Conservation (phyloP, 2,888 invertebrate species). For the Agriopis marginaria region DNA sequence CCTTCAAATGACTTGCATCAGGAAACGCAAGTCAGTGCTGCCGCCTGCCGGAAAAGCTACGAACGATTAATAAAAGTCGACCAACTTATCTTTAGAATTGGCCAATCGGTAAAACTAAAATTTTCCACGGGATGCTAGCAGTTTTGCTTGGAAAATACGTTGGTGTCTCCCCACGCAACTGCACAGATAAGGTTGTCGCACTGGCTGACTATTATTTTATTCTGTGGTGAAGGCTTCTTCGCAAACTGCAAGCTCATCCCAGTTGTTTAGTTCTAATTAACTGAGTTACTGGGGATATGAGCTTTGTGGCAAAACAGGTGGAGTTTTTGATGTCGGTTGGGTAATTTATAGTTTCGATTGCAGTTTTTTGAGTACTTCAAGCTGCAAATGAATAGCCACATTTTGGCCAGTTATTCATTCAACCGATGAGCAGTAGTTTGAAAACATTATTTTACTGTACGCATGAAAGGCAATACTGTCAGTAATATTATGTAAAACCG, state of each 20-base stretch:
- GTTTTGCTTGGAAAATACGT: not conserved
- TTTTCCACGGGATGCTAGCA: not conserved
- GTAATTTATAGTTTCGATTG: not conserved
- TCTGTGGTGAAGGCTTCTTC: conserved; percentile 29
- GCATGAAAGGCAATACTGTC: no score
- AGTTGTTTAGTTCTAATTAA: conserved; percentile 54
- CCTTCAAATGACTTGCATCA: conserved; percentile 67
- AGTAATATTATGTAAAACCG: no score
- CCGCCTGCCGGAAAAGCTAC: conserved; percentile 59
- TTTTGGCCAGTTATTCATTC: no score
- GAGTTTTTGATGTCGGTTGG: conserved; percentile 9
- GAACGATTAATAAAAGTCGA: conserved; percentile 77
- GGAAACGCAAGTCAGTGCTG: conserved; percentile 68
- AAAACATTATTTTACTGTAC: no score
- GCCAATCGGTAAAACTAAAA: not conserved
- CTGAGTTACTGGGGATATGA: conserved; percentile 50
- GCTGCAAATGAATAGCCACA: not conserved
- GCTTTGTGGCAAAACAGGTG: conserved; percentile 29
- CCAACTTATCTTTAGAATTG: not conserved
- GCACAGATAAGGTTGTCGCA: not conserved
- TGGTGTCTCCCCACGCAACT: not conserved
- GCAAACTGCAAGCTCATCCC: conserved; percentile 57
- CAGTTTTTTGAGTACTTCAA: not conserved
- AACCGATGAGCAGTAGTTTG: no score
- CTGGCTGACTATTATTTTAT: not conserved